Conservation (phyloP, 1,140 invertebrate species). For the Glossosoma conforme region DNA sequence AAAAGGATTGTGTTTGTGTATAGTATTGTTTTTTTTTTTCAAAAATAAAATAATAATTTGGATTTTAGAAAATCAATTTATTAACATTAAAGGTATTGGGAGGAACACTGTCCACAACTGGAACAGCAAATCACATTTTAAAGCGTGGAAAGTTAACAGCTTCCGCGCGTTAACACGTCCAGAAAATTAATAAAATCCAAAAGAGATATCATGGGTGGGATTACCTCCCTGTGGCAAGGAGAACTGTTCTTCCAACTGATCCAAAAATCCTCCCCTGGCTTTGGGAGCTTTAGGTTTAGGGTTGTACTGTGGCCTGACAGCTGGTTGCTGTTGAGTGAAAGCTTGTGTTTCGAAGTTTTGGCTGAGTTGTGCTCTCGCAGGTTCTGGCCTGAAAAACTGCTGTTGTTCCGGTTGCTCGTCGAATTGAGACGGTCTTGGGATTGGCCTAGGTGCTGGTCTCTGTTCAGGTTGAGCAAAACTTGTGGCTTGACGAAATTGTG, state of each 20-base stretch:
- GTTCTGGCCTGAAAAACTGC: conserved; percentile 28
- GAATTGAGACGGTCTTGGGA: conserved; percentile 15
- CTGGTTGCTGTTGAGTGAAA: conserved; percentile 32
- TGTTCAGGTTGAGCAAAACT: conserved; percentile 7
- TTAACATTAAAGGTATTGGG: neutral
- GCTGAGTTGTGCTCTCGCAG: conserved; percentile 14
- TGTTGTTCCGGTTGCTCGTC: conserved; percentile 12
- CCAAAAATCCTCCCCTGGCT: conserved; percentile 57
- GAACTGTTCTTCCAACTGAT: conserved; percentile 75
- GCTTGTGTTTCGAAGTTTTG: conserved; percentile 15
- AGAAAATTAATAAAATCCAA: conserved; percentile 59
- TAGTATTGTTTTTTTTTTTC: no score
- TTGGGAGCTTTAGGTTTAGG: conserved; percentile 21
- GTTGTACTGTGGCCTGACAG: conserved; percentile 30
- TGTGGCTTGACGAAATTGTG: conserved; percentile 24
- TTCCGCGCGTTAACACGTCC: no score
- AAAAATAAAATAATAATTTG: no score
- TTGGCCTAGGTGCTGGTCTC: conserved; percentile 7
- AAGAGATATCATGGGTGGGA: conserved; percentile 73
- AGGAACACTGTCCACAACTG: conserved; percentile 9
- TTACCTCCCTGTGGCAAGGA: conserved; percentile 61
- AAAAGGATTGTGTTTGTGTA: no score
- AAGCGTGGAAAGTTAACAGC: neutral
- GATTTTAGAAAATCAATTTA: neutral
- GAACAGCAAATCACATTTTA: conserved; percentile 2